Evolutionary conservation across 2,888 invertebrate genomes (phyloP).

Genomic region (Philereme vetulata): DNA sequence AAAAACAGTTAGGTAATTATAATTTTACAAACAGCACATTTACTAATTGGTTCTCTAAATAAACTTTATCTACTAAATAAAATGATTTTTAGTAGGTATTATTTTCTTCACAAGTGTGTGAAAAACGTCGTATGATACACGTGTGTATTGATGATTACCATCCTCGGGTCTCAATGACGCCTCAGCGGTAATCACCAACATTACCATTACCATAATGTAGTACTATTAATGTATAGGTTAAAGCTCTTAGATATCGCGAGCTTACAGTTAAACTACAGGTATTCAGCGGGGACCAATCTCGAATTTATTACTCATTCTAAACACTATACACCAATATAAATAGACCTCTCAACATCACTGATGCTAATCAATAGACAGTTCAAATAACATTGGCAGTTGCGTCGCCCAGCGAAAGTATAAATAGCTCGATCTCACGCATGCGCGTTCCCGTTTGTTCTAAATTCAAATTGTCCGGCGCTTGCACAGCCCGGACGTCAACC

Average conservation of each 20-base stretch:
- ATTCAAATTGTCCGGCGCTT: conserved; percentile 70
- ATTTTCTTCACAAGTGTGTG: too few relatives aligned
- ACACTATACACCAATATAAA: conserved; percentile 35
- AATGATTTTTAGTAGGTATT: too few relatives aligned
- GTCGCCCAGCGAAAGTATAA: conserved; percentile 71
- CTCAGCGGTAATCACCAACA: too few relatives aligned
- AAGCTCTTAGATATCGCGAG: neutral
- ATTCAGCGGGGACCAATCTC: conserved; percentile 48
- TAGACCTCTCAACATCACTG: conserved; percentile 12
- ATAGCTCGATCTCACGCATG: conserved; percentile 61
- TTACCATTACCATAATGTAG: too few relatives aligned
- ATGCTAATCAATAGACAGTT: conserved; percentile 32
- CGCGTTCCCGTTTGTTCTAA: conserved; percentile 63
- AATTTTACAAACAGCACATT: too few relatives aligned
- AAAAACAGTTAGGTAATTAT: too few relatives aligned
- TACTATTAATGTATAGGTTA: too few relatives aligned
- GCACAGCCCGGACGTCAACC: conserved; percentile 67
- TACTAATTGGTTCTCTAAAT: too few relatives aligned
- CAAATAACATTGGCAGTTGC: conserved; percentile 46
- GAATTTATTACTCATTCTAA: conserved; percentile 55
- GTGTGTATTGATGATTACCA: too few relatives aligned
- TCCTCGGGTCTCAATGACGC: too few relatives aligned
- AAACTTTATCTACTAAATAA: too few relatives aligned
- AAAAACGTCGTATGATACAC: too few relatives aligned
- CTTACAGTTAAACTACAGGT: conserved; percentile 27